Evolutionary conservation across 1,140 invertebrate species (phyloP).

Genomic region (Scaptomyza montana): DNA sequence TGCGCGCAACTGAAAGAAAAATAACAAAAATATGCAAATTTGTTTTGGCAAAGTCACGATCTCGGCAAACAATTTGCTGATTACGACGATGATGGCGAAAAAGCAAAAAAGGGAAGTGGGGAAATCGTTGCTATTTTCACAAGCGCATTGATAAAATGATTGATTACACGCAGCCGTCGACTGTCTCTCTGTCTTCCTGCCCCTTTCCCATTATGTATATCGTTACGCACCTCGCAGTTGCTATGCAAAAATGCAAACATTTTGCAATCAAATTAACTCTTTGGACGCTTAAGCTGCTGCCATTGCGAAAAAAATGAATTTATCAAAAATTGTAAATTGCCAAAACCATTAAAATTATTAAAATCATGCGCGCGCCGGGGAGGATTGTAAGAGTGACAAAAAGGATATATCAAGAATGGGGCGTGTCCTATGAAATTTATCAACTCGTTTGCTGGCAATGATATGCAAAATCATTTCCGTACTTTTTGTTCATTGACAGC

Average conservation of each 20-base stretch:
- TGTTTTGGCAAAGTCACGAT: slow-evolving; percentile 77
- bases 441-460: slow-evolving; percentile 57
- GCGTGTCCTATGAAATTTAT: slow-evolving; percentile 78
- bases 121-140: slow-evolving; percentile 77
- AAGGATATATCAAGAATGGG: slow-evolving; percentile 40
- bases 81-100: slow-evolving; percentile 52
- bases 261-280: slow-evolving; percentile 82
- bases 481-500: slow-evolving; percentile 28
- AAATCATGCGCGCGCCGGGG: slow-evolving; percentile 61
- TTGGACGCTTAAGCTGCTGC: slow-evolving; percentile 70
- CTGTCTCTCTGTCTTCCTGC: slow-evolving; percentile 15
- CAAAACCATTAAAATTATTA: slow-evolving; percentile 82
- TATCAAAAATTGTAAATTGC: slow-evolving; percentile 82
- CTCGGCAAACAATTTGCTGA: slow-evolving; percentile 79
- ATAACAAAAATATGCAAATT: slow-evolving; percentile 80
- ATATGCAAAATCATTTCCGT: slow-evolving; percentile 74
- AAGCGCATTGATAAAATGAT: slow-evolving; percentile 81
- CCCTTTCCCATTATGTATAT: not conserved
- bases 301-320: slow-evolving; percentile 57
- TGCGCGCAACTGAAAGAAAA: slow-evolving; percentile 60
- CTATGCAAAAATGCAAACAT: slow-evolving; percentile 65
- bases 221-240: slow-evolving; percentile 16
- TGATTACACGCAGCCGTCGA: slow-evolving; percentile 73
- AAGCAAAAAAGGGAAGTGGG: slow-evolving; percentile 37
- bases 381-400: slow-evolving; percentile 1